Base-by-base conservation (phyloP, 2,797 vertebrate species). In the Gymnothorax reevesii region DNA sequence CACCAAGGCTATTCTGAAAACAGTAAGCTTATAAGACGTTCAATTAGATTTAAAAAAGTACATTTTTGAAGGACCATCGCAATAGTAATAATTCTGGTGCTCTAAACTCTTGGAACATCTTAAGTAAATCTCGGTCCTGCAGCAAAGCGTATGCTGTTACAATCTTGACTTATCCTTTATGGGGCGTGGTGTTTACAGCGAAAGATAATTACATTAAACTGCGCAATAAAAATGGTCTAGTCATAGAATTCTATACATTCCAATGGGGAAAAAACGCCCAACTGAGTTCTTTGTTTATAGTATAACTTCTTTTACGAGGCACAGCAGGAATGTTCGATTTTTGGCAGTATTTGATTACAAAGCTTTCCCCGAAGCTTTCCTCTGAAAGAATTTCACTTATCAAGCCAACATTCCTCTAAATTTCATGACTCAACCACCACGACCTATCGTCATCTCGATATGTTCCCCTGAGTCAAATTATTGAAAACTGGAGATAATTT, bases 341-440 rank as follows among this genome's bases (percentile, higher is more conserved):
- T 89, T 95, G 95, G 94, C 95, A 96, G 91, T 92, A 94, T 93
- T 95, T 95, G 94, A 95, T 96, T 94, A 93, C 93, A 91, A 93
- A 94, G 93, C 90, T 91, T 94, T 95, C 89, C 90, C 93, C 89
- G 92, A 93, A 95, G 94, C 92, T 94, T 94, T 93, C 92, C 92
- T 94, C 92, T 92, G 85, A 89, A 91, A 94, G 91, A 93, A 88
- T 93, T 91, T 91, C 92, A 92, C 90, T 91, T 90, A 88, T 88
- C 87, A 89, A 87, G 88, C 89, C 87, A 85, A 87, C 86, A 88
- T 93, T 92, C 89, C 91, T 92, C 87, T 90, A 57, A 90, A 86
- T 86, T 85, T 86, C 87, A 86, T 84, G 86, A 84, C 82, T 69
- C 80, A 86, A 87, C 55, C 83, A 87, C 71, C 88, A 73, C 88